Evolutionary conservation across 2,888 invertebrate species (phyloP), one percentile per base, ranked within the genome.

Genomic region (Creontiades dilutus): DNA sequence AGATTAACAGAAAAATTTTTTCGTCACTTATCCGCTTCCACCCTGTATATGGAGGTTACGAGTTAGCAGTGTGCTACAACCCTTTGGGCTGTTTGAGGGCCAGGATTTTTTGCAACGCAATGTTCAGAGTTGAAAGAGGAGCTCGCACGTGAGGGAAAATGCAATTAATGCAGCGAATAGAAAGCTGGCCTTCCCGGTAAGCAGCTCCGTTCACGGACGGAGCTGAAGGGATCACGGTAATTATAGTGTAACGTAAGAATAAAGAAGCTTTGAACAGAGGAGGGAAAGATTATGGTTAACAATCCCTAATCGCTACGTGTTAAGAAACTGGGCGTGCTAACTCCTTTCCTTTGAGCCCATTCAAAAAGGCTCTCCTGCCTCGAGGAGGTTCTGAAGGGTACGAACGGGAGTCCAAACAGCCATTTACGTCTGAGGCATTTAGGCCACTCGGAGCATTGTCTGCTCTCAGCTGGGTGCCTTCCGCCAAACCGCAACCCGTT

Each of bases 401-500:
- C 37, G 37, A 37, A 37, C 57, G n/a, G 57, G 57, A 57, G 57
- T n/a, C 57, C 57, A 57, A 57, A 57, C 76, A 37, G 76, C 78
- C 47, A 78, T 78, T 78, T 78, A 78, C 46, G 37, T 78, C 46
- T 78, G 46, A 16, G 37, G 78, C 78, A 78, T 78, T 78, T 78
- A 47, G 78, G 82, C 82, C 48, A 52, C 82, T 82, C 82, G 52
- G 68, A 78, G 46, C 47, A 78, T 78, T 78, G 47, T 78, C 47
- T 78, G 78, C 46, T 46, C 85, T 9, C 86, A 47, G 76, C 76
- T 47, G 86, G 86, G 86, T 47, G 75, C 76, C 86, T 68, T 86
- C 86, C 86, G 82, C 82, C 82, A 82, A 82, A 82, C 82, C 82
- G 75, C 86, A 86, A 86, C 86, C 86, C 86, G 68, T 86, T 86